Evolutionary conservation across 35 echinoderm and acorn worm species (phyloP).

Genomic region (Stichopus chloronotus): DNA sequence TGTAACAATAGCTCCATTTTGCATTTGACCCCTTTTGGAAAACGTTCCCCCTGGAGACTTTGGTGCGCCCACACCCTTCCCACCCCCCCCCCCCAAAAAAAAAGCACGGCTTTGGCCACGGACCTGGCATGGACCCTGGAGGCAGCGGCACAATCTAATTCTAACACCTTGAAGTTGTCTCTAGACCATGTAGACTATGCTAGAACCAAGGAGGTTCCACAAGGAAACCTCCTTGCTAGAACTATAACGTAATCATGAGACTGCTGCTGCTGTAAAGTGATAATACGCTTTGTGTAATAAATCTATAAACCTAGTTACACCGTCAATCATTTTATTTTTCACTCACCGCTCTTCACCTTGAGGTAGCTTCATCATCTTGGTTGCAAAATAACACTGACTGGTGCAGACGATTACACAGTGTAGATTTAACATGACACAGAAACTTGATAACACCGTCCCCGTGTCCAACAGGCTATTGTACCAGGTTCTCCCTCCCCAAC

Average conservation of each 20-base stretch:
- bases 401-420: constrained; percentile 81
- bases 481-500: constrained; percentile 57
- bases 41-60: too few relatives aligned
- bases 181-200: too few relatives aligned
- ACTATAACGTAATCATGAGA: background rate
- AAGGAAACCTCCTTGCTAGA: too few relatives aligned
- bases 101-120: background rate
- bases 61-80: background rate
- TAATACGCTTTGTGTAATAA: background rate
- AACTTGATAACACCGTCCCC: constrained; percentile 76
- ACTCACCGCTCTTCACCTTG: constrained; percentile 93
- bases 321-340: background rate
- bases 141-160: too few relatives aligned
- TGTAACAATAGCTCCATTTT: too few relatives aligned
- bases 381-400: constrained; percentile 84
- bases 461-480: constrained; percentile 73
- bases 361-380: constrained; percentile 95
- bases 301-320: background rate
- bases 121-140: too few relatives aligned
- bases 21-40: too few relatives aligned
- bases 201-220: too few relatives aligned
- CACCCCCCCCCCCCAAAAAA: too few relatives aligned
- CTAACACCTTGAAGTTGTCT: too few relatives aligned
- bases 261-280: background rate
- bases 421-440: constrained; percentile 85